These are phyloP conservation scores for Gobionotothen gibberifrons DNA, from an alignment of 2,797 vertebrate genomes.

Conservation along the genomic window DNA sequence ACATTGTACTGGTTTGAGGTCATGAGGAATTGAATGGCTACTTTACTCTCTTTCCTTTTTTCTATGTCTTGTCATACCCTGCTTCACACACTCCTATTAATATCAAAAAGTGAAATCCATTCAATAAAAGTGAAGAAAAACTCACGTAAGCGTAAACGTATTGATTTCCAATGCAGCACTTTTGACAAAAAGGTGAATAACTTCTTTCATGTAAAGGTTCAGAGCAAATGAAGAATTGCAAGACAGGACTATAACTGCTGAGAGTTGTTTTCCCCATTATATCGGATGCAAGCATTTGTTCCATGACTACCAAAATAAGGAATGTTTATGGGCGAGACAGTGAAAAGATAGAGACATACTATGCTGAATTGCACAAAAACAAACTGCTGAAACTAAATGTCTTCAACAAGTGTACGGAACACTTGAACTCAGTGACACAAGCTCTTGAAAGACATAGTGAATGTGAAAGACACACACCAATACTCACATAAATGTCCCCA, in stretches of 20 bases:
- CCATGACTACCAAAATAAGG: slow-evolving; percentile 63
- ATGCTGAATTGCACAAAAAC: slow-evolving; percentile 10
- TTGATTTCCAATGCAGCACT: not conserved
- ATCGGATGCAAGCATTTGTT: slow-evolving; percentile 36
- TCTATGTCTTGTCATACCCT: not conserved
- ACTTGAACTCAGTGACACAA: slow-evolving; percentile 47
- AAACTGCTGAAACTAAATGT: slow-evolving; percentile 2
- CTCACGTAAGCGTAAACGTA: not conserved
- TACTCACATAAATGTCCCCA: slow-evolving; percentile 33
- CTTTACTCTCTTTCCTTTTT: slow-evolving; percentile 32
- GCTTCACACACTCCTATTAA: not conserved
- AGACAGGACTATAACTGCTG: slow-evolving; percentile 19
- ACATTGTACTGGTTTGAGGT: slow-evolving; percentile 19
- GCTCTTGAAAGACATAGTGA: slow-evolving; percentile 19
- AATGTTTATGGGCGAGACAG: slow-evolving; percentile 65
- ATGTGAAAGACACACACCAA: slow-evolving; percentile 38
- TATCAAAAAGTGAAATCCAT: not conserved
- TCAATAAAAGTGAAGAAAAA: not conserved
- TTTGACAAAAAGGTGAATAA: not conserved
- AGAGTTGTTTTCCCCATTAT: slow-evolving; percentile 46
- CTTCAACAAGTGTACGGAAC: slow-evolving; percentile 9
- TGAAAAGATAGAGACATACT: slow-evolving; percentile 12
- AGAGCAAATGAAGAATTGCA: slow-evolving; percentile 26
- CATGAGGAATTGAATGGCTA: slow-evolving; percentile 15
- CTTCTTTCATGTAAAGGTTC: not conserved